Conservation (phyloP, 2,888 invertebrate species). For the Lasioglossum oenotherae region DNA sequence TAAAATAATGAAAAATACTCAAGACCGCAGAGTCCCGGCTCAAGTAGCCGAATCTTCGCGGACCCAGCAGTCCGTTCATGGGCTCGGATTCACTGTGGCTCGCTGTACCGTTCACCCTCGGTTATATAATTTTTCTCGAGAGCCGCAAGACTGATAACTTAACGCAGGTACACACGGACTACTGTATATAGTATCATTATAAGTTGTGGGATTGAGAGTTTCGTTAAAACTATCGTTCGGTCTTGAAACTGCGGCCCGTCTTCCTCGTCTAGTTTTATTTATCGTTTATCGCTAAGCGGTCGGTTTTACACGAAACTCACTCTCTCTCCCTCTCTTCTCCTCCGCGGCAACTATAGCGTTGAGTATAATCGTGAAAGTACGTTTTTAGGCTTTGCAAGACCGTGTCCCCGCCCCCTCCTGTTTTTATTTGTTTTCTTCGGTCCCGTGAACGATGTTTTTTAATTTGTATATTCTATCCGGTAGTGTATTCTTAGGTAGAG, state of each 20-base stretch:
- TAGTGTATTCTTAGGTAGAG: constrained; percentile 31
- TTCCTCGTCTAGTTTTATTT: background rate
- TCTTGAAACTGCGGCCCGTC: background rate
- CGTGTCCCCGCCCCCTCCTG: background rate
- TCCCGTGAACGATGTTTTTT: constrained; percentile 1
- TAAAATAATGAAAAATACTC: background rate
- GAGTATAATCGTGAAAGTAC: constrained; percentile 36
- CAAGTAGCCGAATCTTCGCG: background rate
- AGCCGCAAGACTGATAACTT: constrained; percentile 77
- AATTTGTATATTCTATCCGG: constrained; percentile 1
- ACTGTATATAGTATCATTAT: constrained; percentile 52
- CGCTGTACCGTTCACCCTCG: constrained; percentile 8
- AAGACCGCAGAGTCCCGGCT: background rate
- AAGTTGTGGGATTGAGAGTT: constrained; percentile 39
- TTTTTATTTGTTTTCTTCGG: background rate
- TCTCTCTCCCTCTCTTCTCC: background rate
- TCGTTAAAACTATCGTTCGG: constrained; percentile 49
- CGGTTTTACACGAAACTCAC: constrained; percentile 42
- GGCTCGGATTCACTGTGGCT: background rate
- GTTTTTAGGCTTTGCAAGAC: constrained; percentile 38
- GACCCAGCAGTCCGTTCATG: background rate
- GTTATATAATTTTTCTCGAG: constrained; percentile 66
- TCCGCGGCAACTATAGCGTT: constrained; percentile 34
- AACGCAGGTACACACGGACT: constrained; percentile 43
- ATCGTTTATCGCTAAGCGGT: background rate